Percentiles rank a stretch among this genome's conserved stretches.
Conservation (phyloP, 2,797 vertebrate species). For the Ctenopoma kingsleyae region DNA sequence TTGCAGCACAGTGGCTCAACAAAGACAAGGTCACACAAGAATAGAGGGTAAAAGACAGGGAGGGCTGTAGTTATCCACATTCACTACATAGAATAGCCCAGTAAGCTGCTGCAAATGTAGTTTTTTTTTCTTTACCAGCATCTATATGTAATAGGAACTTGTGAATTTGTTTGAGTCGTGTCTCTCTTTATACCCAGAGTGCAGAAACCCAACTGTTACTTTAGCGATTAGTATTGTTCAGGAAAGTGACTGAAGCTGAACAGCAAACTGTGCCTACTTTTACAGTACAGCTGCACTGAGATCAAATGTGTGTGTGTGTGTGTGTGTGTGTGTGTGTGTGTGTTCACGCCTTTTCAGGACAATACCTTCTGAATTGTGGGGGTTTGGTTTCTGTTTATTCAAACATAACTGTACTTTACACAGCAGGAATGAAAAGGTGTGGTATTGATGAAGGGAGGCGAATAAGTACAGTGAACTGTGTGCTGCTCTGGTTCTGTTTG, state of each 20-base stretch:
- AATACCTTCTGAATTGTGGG: neutral
- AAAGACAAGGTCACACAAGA: constrained; percentile 28
- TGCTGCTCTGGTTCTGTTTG: neutral
- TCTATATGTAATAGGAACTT: neutral
- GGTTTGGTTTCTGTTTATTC: constrained; percentile 28
- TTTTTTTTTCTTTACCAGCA: too few relatives aligned
- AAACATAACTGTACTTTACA: neutral
- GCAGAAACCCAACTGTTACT: neutral
- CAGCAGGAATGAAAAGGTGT: constrained; percentile 43
- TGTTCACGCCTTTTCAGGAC: neutral
- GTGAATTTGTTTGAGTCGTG: neutral
- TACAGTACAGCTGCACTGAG: neutral
- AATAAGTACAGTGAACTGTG: neutral
- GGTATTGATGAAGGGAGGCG: neutral
- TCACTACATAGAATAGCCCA: neutral
- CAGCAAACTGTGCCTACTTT: neutral
- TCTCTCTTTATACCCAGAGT: neutral
- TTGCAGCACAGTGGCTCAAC: constrained; percentile 15
- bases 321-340: constrained; percentile 4
- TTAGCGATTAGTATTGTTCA: neutral
- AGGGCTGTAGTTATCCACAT: constrained; percentile 20
- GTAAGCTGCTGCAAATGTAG: neutral
- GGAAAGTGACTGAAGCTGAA: neutral
- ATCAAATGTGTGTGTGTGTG: constrained; percentile 15
- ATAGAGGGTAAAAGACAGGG: neutral